Evolutionary conservation across 2,797 vertebrate species (phyloP), one percentile per base, ranked within the genome.

Genomic region (Artibeus jamaicensis): DNA sequence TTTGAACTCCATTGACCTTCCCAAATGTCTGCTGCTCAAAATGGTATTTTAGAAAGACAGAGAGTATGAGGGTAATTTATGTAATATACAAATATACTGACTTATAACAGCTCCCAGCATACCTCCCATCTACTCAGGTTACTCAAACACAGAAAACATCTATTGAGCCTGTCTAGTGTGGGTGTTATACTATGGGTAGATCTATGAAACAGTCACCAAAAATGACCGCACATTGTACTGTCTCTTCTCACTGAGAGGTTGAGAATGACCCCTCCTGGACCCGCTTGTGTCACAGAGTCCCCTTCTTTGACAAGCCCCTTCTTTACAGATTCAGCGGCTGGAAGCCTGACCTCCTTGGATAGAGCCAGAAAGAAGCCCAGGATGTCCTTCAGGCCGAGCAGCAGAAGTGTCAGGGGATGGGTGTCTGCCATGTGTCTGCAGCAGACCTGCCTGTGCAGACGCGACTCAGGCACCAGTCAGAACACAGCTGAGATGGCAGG

Each of bases 31-130:
- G 42, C 3, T 79, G 24, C 70, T 78, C 1, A 0, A 82, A 89
- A 62, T 6, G 19, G 14, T 85, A 46, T 81, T 93, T 65, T 77
- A 89, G 59, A 55, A 85, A 94, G 53, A 78, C 26, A 86, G 71
- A 1, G 9, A 82, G 39, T 44, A 42, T 46, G 53, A 44, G 50
- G 53, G 48, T 22, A 48, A 62, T 70, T 53, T 81, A 42, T 37
- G 34, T 48, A 50, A 53, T 74, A 67, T 19, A 46, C 16, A 32
- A 73, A 48, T n/a, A 32, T 39, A 11, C 10, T 46, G 44, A 62
- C 59, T 81, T 73, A 16, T 44, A 70, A 50, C 57, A 62, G 57
- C 68, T 68, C 5, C 46, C 57, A 42, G 11, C 16, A 4, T 34
- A 39, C 46, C n/a, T 32, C 19, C 24, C 19, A n/a, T 44, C 86